Evolutionary conservation across 2,113 vertebrate genomes (phyloP).

Genomic region (Nipponia nippon): DNA sequence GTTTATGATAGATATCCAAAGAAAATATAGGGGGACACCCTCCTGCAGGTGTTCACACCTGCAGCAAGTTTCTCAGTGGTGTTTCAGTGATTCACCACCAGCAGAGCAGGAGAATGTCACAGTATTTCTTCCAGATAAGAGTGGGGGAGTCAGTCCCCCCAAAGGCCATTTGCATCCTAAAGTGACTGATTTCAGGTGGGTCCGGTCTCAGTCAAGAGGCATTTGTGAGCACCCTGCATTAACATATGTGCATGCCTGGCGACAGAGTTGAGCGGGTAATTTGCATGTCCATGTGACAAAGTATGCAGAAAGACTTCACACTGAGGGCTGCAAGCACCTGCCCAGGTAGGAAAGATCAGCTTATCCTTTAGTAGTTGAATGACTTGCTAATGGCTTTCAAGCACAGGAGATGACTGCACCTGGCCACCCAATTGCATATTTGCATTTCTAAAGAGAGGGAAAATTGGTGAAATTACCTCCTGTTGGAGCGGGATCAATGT

Average conservation of each 20-base stretch:
- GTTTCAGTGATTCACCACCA: background rate
- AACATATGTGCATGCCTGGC: background rate
- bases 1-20: background rate
- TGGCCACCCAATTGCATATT: background rate
- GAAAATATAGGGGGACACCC: background rate
- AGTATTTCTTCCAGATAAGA: background rate
- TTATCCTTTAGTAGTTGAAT: background rate
- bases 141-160: accelerated
- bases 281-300: background rate
- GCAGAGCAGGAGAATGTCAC: background rate
- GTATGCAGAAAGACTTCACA: background rate
- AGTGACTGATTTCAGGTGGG: background rate
- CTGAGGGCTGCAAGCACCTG: background rate
- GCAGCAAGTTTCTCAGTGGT: background rate
- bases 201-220: background rate
- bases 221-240: background rate
- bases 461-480: background rate
- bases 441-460: constrained; percentile 17
- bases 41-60: background rate
- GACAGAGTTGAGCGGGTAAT: background rate
- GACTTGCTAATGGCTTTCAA: background rate
- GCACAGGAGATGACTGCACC: constrained; percentile 19
- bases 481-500: background rate
- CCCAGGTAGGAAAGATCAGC: background rate
- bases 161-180: background rate